Base-by-base conservation (phyloP, 23 tunicate genomes). In the Styela clava region DNA sequence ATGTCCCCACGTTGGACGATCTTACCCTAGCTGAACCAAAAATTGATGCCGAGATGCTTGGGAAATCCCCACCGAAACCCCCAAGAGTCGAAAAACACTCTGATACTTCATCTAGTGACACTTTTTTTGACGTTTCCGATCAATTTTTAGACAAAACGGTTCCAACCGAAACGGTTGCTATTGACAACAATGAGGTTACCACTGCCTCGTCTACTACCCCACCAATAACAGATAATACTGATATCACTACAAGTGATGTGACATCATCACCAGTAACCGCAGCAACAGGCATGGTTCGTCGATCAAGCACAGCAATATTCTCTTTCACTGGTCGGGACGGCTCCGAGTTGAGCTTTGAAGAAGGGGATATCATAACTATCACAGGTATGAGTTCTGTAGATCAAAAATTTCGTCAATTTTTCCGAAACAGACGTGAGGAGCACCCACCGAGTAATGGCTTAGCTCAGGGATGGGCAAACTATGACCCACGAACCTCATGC, bases 351-450 rank as follows among this genome's bases (percentile, higher is more conserved):
- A 56, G 52, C 23, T 89, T 89, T 26, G 24, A 73, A 18, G 63
- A 5, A 52, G 82, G 82, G 29, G 88, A 84, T 82, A 16, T 80
- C 35, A 89, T 89, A 27, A 52, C 63, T 21, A 80, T 89, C 26
- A 79, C 78, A 73, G 84, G 94, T 89, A 52, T 64, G 79, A 33
- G n/a, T n/a, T n/a, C n/a, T n/a, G n/a, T n/a, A n/a, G n/a, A n/a
- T n/a, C n/a, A 61, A 0, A 61, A 23, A n/a, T n/a, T n/a, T n/a
- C n/a, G n/a, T n/a, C n/a, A n/a, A n/a, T n/a, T n/a, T n/a, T n/a
- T n/a, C n/a, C n/a, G n/a, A n/a, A n/a, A n/a, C n/a, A n/a, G n/a
- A n/a, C n/a, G n/a, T n/a, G n/a, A n/a, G n/a, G n/a, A n/a, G n/a
- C n/a, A n/a, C n/a, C n/a, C n/a, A n/a, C n/a, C n/a, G n/a, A n/a